Evolutionary conservation across 2,888 invertebrate genomes (phyloP), one percentile per base, ranked within the genome.

Genomic region (Ochropacha duplaris): DNA sequence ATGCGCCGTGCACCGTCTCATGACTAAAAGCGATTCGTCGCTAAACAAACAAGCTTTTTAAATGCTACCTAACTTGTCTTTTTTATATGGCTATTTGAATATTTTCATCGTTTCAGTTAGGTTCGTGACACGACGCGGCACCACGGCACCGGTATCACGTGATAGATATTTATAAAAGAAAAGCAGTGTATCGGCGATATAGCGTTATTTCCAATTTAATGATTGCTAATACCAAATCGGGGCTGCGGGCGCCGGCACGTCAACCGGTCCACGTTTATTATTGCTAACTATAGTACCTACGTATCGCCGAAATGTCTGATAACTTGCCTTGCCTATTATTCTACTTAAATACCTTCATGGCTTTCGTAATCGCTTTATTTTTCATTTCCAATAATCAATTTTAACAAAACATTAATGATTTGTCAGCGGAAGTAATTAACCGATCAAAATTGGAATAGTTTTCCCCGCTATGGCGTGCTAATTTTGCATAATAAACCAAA

Each of bases 131-230:
- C 92, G 90, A 85, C 87, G 74, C 84, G 92, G 92, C 90, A 91
- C 91, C 87, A 73, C 84, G 92, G 92, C 90, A 91, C 91, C 84
- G 86, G 77, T 73, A 86, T 92, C 92, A 92, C 92, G 92, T 92
- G 91, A 90, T 84, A 89, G 86, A 88, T 91, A 92, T 92, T 92
- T 92, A 92, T 92, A 92, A 92, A 91, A 92, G 90, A 90, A 91
- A 86, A 88, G 82, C 87, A 83, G 88, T 85, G 88, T 89, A 91
- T 92, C 83, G 87, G 73, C 88, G 87, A 90, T 90, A 87, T 81
- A 88, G 88, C 91, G 90, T 87, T 90, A 90, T 92, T 91, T 91
- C 91, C 92, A 90, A 92, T 92, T 92, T 92, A 92, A 92, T 92
- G 91, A 91, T 90, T 88, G 88, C 90, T 92, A 92, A 92, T 92